Evolutionary conservation across 2,113 vertebrate genomes (phyloP), one percentile per base, ranked within the genome.

Genomic region (Chlorodrepanis virens): DNA sequence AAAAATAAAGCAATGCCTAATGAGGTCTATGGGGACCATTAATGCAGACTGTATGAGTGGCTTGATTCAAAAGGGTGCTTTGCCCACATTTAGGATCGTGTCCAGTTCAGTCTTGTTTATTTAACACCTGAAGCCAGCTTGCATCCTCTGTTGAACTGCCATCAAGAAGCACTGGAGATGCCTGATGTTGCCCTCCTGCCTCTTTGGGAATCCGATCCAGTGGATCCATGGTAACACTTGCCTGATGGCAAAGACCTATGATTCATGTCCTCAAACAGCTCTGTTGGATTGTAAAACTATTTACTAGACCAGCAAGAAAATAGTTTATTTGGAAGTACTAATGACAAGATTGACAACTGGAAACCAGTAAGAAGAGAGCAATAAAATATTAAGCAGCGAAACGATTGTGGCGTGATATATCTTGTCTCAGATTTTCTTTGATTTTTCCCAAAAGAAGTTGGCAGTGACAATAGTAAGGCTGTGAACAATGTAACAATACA

Each of bases 391-490:
- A 87, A 78, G 60, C 89, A 96, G 84, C 72, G 91, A 97, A 93
- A 95, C 56, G 28, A 60, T 57, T 97, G 82, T 93, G 87, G 87
- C 82, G 95, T 91, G 93, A 91, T 96, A 78, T 83, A 91, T 96
- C 96, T 97, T 95, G 91, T 85, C 94, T 97, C 77, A 95, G 83
- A 86, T 96, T 97, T 97, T 95, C 89, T 98, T 96, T 96, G 90
- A 97, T 97, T 97, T 97, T 90, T 88, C 91, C 77, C 69, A 83
- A 81, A 96, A 97, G 75, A 95, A 96, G 69, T 83, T 97, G 96
- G 95, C 97, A 97, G 49, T 49, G 76, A 95, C 88, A 91, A 84
- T 35, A 96, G 94, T 94, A 96, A 96, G 94, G 61, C 69, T 95
- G 60, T 94, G 95, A 97, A 98, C 96, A 97, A 96, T 94, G 89